Evolutionary conservation across 2,113 vertebrate species (phyloP).

Genomic region (Bubo scandiacus): DNA sequence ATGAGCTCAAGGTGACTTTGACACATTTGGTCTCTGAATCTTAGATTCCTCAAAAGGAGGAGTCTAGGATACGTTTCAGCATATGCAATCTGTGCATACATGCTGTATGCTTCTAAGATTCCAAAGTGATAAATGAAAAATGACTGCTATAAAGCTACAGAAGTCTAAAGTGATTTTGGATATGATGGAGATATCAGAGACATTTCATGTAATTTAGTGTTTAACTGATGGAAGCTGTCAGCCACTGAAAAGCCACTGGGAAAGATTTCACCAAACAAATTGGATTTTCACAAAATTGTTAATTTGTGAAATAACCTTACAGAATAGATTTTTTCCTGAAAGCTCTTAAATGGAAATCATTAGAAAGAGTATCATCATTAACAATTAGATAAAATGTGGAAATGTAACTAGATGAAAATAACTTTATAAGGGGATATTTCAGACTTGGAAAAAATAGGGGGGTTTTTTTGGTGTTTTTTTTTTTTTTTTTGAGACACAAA

Average conservation of each 20-base stretch:
- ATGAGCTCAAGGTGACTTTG: not conserved
- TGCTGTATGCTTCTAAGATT: not conserved
- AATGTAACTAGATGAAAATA: not conserved
- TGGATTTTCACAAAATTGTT: constrained; percentile 17
- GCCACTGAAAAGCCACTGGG: not conserved
- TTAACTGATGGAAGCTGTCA: constrained; percentile 41
- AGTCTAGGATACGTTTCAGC: not conserved
- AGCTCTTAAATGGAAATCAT: not conserved
- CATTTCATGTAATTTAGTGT: constrained; percentile 8
- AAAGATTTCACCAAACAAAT: constrained; percentile 15
- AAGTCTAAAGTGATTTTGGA: constrained; percentile 22
- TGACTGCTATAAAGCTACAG: not conserved
- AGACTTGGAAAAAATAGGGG: not conserved
- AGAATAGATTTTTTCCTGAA: not conserved
- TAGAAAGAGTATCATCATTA: not conserved
- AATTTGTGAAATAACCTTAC: not conserved
- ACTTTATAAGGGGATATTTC: not conserved
- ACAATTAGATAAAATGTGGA: not conserved
- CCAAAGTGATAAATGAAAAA: constrained; percentile 28
- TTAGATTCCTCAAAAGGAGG: not conserved
- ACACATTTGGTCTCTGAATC: not conserved
- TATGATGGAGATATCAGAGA: constrained; percentile 41
- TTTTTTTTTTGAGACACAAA: not conserved
- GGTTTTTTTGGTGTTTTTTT: not conserved
- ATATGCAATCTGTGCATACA: not conserved